A percentile compares a stretch with the other conserved stretches of the same genome.
Evolutionary conservation across 2,888 invertebrate species (phyloP).

Genomic region (Malacosoma neustria): DNA sequence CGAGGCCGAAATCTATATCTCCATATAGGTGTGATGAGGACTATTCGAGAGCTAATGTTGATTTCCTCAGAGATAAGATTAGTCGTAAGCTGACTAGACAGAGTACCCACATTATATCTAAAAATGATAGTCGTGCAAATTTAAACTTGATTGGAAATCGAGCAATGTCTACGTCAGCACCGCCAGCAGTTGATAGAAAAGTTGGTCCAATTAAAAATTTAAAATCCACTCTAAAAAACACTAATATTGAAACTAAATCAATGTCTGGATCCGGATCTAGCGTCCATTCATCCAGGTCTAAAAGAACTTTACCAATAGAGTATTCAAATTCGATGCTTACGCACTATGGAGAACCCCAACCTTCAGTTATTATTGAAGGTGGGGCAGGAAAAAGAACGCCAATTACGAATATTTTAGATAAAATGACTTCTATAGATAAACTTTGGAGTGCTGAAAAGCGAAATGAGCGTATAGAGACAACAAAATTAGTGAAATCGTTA

Average conservation of each 20-base stretch:
- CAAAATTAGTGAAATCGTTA: slow-evolving; percentile 38
- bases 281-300: slow-evolving; percentile 58
- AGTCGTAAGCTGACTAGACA: slow-evolving; percentile 72
- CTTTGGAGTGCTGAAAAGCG: slow-evolving; percentile 66
- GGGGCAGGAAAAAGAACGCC: slow-evolving; percentile 66
- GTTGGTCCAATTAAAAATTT: slow-evolving; percentile 20
- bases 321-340: slow-evolving; percentile 40
- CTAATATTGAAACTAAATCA: slow-evolving; percentile 24
- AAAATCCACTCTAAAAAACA: slow-evolving; percentile 26
- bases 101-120: slow-evolving; percentile 55
- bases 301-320: slow-evolving; percentile 59
- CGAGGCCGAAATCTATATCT: slow-evolving; percentile 51
- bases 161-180: slow-evolving; percentile 53
- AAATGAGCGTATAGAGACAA: slow-evolving; percentile 54
- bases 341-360: slow-evolving; percentile 33
- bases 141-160: slow-evolving; percentile 26
- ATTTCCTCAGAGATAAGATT: slow-evolving; percentile 77
- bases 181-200: slow-evolving; percentile 55
- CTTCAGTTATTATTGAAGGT: slow-evolving; percentile 56
- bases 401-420: slow-evolving; percentile 64
- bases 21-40: slow-evolving; percentile 40
- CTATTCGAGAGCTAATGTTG: slow-evolving; percentile 66
- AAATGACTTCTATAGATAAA: slow-evolving; percentile 73
- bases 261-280: slow-evolving; percentile 52
- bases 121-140: slow-evolving; percentile 20